Base-by-base conservation (phyloP, 2,888 invertebrate species). In the Nomada ferruginata region DNA sequence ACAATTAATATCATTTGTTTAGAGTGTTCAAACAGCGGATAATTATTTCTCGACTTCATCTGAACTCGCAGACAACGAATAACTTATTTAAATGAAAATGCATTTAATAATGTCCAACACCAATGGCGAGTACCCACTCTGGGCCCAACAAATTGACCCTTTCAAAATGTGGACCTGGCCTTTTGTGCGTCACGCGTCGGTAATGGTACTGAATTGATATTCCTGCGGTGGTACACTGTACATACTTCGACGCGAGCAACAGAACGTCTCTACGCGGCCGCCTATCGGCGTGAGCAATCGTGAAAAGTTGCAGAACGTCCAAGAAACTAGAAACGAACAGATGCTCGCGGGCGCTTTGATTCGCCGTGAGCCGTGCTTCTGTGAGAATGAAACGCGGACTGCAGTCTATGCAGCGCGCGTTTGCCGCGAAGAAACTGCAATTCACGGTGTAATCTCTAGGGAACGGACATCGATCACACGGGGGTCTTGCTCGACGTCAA, bases 381-480 rank as follows among this genome's bases (percentile, higher is more conserved):
- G 86, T 85, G 87, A 82, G 87, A 87, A 87, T 87, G 75, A 71
- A 71, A 84, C 70, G 42, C 52, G 70, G 64, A 74, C 66, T 50
- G 74, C 78, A 55, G 77, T 77, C 72, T 66, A 80, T 79, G 66
- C 82, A 59, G 59, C 57, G 63, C 57, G 64, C 77, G 72, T 82
- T 64, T 68, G 82, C 76, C 77, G 82, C 83, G 75, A 85, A 85
- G 88, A 91, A 91, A 90, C 86, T 89, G 92, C 92, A 92, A 92
- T 92, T 92, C 92, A 92, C 87, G 85, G 86, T 88, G 90, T 89
- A 92, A 92, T 92, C 92, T 91, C 91, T 65, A 79, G 92, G 91
- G 92, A 92, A 85, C 85, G 89, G 81, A 90, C 92, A 93, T 93
- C 92, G 91, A 92, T 92, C 92, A 93, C 83, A 83, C 84, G 83